Base-by-base conservation (phyloP, 2,113 vertebrate species). In the Numenius arquata region DNA sequence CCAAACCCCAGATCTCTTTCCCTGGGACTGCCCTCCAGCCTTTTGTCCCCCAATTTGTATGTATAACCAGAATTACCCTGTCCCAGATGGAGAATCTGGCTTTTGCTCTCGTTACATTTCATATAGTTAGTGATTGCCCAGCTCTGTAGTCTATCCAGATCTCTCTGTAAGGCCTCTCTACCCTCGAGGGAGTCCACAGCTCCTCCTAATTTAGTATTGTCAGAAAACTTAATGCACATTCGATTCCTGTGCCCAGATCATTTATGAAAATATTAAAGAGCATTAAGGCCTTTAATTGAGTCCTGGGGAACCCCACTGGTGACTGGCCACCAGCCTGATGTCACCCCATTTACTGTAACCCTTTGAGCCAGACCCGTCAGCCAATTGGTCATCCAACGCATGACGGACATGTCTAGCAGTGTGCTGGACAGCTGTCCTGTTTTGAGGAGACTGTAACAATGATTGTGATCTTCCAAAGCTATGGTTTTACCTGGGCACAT, bases 231-330 rank as follows among this genome's bases (percentile, higher is more conserved):
- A 45, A 81, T 20, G 12, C 40, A 59, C 30, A 32, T 50, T 41
- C 2, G 0, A 72, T 52, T 65, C 50, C 22, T 11, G 10, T 1
- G 1, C 65, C 22, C 18, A 63, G 23, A 70, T n/a, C 1, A 84
- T 53, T 77, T 40, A 36, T 26, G 27, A 65, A 48, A 63, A 25
- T 8, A 32, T 10, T 50, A 27, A 71, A 43, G 58, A 72, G 27
- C 52, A 16, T 19, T 38, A 52, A 26, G 14, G 13, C 15, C 27
- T 50, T 65, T 45, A 72, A 72, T 5, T 56, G 72, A 65, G 41
- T 50, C 36, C 36, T 50, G 36, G 15, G 27, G 23, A 79, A n/a
- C 6, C 13, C 34, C 32, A 7, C 27, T 34, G 56, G 32, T 50
- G 21, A 55, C 26, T 36, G n/a, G 4, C 9, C 1, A 0, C 59